phyloP scores from a whole-genome alignment of 2,797 vertebrate genomes.

The Sardinella longiceps region DNA sequence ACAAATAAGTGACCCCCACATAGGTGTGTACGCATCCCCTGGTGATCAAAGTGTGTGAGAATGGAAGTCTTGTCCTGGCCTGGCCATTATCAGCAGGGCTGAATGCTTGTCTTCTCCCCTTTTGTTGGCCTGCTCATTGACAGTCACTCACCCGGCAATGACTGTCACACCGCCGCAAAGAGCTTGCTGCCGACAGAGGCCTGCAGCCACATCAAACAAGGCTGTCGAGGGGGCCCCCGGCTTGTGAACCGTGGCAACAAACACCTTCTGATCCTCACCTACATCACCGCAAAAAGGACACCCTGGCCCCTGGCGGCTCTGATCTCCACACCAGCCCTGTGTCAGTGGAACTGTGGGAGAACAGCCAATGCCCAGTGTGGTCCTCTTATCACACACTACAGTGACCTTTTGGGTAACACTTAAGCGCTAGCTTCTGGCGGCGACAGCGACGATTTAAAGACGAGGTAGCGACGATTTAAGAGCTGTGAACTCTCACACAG shows the following conservation, averaged over 20 bases:
- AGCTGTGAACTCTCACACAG: neutral
- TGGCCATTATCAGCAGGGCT: conserved; percentile 77
- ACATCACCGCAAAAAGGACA: conserved; percentile 74
- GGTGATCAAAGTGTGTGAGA: conserved; percentile 78
- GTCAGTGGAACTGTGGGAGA: neutral
- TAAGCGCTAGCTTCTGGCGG: neutral
- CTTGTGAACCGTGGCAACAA: conserved; percentile 79
- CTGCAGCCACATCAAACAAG: conserved; percentile 77
- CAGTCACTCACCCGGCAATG: conserved; percentile 82
- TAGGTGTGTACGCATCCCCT: conserved; percentile 76
- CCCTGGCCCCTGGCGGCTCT: conserved; percentile 44
- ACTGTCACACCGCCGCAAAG: conserved; percentile 81
- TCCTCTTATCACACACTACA: neutral
- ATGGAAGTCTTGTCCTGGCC: conserved; percentile 74
- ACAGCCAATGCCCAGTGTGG: neutral
- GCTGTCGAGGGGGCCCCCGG: conserved; percentile 71
- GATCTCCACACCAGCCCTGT: conserved; percentile 1
- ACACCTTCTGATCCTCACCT: conserved; percentile 80
- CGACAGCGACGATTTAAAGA: neutral
- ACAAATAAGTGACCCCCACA: conserved; percentile 75
- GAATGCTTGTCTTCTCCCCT: conserved; percentile 80
- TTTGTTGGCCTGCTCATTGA: conserved; percentile 79
- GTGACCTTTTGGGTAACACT: neutral
- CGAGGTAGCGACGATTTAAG: neutral
- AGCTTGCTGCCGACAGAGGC: conserved; percentile 76